phyloP scores from a whole-genome alignment of 2,113 vertebrate genomes.

The Salvator merianae region DNA sequence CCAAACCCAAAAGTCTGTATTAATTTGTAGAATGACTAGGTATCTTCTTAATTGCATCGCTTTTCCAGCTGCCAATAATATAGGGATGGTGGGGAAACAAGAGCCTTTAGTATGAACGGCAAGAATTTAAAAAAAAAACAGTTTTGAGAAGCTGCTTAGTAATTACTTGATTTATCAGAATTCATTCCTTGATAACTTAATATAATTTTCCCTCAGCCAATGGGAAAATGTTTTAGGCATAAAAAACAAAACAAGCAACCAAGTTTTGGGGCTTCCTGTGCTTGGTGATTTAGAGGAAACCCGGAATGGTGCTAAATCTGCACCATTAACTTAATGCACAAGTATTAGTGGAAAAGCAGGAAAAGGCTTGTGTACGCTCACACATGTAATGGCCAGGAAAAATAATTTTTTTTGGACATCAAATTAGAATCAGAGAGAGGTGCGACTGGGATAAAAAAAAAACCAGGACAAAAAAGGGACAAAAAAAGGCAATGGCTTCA shows the following conservation, averaged over 20 bases:
- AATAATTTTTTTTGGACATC: not conserved
- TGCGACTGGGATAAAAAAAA: no score
- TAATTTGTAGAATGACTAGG: not conserved
- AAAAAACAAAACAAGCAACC: not conserved
- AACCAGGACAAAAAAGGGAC: no score
- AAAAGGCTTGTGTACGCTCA: not conserved
- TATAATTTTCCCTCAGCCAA: not conserved
- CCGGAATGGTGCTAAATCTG: not conserved
- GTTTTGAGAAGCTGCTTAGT: not conserved
- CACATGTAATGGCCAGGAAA: rapidly evolving
- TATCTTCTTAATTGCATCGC: not conserved
- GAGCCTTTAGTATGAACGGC: not conserved
- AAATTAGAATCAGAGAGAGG: no score
- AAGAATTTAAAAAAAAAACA: not conserved
- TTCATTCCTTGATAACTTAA: no score
- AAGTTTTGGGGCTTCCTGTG: not conserved
- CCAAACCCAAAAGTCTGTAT: not conserved
- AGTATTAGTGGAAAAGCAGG: not conserved
- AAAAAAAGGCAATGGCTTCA: no score
- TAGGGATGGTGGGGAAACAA: not conserved
- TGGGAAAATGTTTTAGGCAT: no score
- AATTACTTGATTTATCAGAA: not conserved
- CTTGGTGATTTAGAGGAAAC: no score
- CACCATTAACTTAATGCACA: not conserved
- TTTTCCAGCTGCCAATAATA: not conserved